Base-by-base conservation (phyloP, 2,888 invertebrate species). In the Thymelicus lineola region DNA sequence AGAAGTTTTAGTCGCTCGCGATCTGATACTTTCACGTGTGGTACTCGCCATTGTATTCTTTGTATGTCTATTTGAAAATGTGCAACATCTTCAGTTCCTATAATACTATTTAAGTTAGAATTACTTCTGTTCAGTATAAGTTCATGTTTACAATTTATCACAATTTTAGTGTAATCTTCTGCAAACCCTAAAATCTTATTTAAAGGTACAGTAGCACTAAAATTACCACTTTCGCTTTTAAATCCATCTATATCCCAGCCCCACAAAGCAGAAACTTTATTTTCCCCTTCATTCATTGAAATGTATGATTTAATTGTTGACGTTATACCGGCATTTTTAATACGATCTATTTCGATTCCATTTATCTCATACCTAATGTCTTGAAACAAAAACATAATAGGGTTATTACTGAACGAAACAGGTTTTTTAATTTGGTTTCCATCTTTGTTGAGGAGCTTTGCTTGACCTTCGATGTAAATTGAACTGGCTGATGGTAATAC, bases 121-220 rank as follows among this genome's bases (percentile, higher is more conserved):
- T 15, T 75, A 35, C 78, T 59, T 42, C 42, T 59, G 9, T 59
- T 76, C 12, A 88, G 69, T 48, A 85, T 77, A 46, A 84, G 72
- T 75, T 88, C 86, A 80, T 87, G 86, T 77, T 82, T 83, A 68
- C 80, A 79, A 74, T 87, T 87, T 1, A 86, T 73, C 65, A 86
- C 75, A 62, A 87, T 80, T 77, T 82, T 83, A 50, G 79, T 79
- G 71, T 83, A 87, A 74, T 87, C 75, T 61, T 77, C 77, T 10
- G 75, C 74, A 73, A 75, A 75, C 0, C 75, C 75, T 58, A 77
- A 36, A 57, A 77, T 20, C 15, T 64, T 53, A 28, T 50, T 20
- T 10, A 72, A 28, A 17, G 73, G 71, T 42, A 73, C 59, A 35
- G 71, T 6, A 64, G 63, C 66, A 64, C 70, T 65, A 61, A 82